Evolutionary conservation across 2,888 invertebrate genomes (phyloP).

Genomic region (Drosophila stalkeri): DNA sequence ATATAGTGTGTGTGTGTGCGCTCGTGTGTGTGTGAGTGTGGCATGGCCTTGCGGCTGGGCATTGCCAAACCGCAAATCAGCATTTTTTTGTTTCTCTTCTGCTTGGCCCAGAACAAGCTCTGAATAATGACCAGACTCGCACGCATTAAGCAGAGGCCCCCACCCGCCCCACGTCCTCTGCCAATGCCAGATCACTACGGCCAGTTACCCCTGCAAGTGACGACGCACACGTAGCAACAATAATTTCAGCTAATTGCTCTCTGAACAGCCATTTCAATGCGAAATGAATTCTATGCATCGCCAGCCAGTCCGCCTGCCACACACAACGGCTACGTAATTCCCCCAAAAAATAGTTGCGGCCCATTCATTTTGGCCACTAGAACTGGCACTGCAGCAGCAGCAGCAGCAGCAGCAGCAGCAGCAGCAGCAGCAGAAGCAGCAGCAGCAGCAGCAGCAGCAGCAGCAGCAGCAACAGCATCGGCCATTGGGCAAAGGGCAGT

Average conservation of each 20-base stretch:
- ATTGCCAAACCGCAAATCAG: conserved; percentile 75
- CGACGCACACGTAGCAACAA: conserved; percentile 80
- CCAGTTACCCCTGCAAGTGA: conserved; percentile 56
- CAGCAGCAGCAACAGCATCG: conserved; percentile 10
- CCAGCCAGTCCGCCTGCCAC: background rate
- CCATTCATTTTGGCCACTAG: conserved; percentile 55
- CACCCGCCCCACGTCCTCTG: background rate
- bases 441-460: no score
- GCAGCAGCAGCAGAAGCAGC: no score
- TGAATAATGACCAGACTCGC: conserved; percentile 65
- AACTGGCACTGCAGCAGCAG: conserved; percentile 8
- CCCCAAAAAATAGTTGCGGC: conserved; percentile 50
- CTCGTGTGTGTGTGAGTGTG: conserved; percentile 2
- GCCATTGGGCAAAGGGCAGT: conserved; percentile 17
- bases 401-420: no score
- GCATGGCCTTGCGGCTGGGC: conserved; percentile 33
- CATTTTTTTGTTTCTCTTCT: conserved; percentile 48
- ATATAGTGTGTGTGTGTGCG: background rate
- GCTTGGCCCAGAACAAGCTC: conserved; percentile 19
- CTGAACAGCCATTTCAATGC: conserved; percentile 81
- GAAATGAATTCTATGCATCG: conserved; percentile 76
- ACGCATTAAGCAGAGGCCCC: conserved; percentile 70
- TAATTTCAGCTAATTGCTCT: conserved; percentile 83
- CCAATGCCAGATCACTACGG: conserved; percentile 4
- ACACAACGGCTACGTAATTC: background rate